Evolutionary conservation across 1,140 invertebrate species (phyloP).

Genomic region (Neodiprion lecontei): DNA sequence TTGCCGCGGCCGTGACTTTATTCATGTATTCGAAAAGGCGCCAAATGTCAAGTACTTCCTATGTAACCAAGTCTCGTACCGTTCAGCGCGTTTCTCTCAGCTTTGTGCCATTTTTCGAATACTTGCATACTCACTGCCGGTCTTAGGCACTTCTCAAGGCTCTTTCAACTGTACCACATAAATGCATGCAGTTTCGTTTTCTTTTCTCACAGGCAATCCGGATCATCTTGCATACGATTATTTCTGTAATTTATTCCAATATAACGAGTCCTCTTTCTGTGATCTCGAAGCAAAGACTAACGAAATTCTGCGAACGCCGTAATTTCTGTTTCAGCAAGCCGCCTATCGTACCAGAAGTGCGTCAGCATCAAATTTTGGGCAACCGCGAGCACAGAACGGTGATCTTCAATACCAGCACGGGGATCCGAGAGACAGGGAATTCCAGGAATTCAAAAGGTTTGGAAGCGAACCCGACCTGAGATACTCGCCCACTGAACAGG

Average conservation of each 20-base stretch:
- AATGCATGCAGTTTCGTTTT: too few relatives aligned
- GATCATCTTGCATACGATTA: too few relatives aligned
- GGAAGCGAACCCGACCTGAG: conserved; percentile 77
- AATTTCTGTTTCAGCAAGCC: conserved; percentile 31
- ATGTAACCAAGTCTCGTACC: neutral
- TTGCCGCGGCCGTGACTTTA: neutral
- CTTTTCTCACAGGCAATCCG: too few relatives aligned
- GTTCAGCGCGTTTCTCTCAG: neutral
- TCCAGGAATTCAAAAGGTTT: conserved; percentile 59
- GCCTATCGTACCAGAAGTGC: conserved; percentile 42
- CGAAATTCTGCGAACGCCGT: too few relatives aligned
- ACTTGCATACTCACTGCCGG: neutral
- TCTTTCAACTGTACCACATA: too few relatives aligned
- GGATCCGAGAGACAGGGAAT: conserved; percentile 35
- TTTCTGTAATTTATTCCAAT: too few relatives aligned
- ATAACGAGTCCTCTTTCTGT: too few relatives aligned
- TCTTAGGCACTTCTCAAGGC: too few relatives aligned
- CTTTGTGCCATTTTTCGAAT: neutral
- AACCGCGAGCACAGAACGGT: conserved; percentile 27
- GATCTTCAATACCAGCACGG: conserved; percentile 36
- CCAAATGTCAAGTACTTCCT: neutral
- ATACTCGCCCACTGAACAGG: conserved; percentile 37
- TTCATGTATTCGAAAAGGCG: neutral
- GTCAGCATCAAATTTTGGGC: conserved; percentile 40
- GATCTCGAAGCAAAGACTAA: too few relatives aligned